phyloP scores from a whole-genome alignment of 2,113 vertebrate genomes.

The Petromus typicus region DNA sequence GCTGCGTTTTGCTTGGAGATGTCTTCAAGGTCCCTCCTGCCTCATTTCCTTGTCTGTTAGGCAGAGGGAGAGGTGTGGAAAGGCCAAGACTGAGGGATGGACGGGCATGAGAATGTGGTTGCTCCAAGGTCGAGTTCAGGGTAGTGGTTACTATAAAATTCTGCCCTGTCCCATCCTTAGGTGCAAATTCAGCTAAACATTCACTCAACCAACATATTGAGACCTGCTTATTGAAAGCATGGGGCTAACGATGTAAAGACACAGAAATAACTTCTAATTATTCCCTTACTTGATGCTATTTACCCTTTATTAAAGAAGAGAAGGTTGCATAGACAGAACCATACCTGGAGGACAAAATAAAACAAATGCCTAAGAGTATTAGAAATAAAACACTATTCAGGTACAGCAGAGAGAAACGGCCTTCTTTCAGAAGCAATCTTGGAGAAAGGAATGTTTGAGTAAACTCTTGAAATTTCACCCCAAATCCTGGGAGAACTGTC shows the following conservation, averaged over 20 bases:
- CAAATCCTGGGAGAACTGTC: not conserved
- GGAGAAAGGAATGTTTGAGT: too few species aligned
- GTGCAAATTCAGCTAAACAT: not conserved
- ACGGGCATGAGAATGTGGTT: not conserved
- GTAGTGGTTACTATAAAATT: not conserved
- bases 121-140: not conserved
- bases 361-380: not conserved
- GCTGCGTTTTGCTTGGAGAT: not conserved
- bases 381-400: not conserved
- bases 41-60: not conserved
- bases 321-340: not conserved
- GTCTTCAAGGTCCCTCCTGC: not conserved
- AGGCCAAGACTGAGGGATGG: not conserved
- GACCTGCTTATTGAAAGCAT: not conserved
- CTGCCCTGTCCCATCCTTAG: not conserved
- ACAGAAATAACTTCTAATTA: not conserved
- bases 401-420: not conserved
- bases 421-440: not conserved
- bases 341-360: not conserved
- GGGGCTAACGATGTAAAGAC: not conserved
- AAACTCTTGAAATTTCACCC: not conserved
- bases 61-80: not conserved
- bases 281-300: not conserved
- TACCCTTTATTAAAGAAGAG: not conserved
- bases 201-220: not conserved